phyloP scores from a whole-genome alignment of 2,888 invertebrate species.

The Sesia bembeciformis region DNA sequence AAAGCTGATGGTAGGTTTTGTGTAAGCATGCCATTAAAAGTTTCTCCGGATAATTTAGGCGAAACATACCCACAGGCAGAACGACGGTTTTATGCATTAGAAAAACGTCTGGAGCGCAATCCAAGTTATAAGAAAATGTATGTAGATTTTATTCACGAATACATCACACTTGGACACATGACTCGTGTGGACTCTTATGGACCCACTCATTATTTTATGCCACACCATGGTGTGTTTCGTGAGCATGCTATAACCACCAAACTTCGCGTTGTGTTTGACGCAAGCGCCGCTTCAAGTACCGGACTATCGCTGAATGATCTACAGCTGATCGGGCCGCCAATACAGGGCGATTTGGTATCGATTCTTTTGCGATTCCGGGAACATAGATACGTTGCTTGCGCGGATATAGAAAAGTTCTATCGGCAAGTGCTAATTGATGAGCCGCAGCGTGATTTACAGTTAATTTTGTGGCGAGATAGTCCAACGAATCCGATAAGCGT shows the following conservation, averaged over 20 bases:
- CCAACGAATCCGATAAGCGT: conserved; percentile 11
- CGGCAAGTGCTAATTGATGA: background rate
- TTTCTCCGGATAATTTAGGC: conserved; percentile 7
- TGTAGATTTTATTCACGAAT: conserved; percentile 11
- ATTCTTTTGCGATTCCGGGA: conserved; percentile 15
- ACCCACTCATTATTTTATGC: conserved; percentile 7
- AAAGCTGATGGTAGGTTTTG: conserved; percentile 9
- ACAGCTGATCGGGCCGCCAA: conserved; percentile 10
- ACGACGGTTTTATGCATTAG: conserved; percentile 8
- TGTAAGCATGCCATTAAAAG: conserved; percentile 7
- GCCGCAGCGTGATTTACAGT: no score
- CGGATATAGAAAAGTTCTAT: conserved; percentile 18
- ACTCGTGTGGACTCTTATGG: conserved; percentile 1
- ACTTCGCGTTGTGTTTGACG: conserved; percentile 8
- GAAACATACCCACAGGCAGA: conserved; percentile 7
- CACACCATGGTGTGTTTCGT: conserved; percentile 10
- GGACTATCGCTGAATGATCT: conserved; percentile 13
- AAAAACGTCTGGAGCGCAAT: conserved; percentile 2
- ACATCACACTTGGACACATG: conserved; percentile 11
- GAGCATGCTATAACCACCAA: conserved; percentile 7
- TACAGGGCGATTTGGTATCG: conserved; percentile 14
- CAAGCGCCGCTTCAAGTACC: conserved; percentile 5
- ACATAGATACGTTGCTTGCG: conserved; percentile 12
- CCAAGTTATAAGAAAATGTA: conserved; percentile 2
- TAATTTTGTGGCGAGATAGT: conserved; percentile 23